Evolutionary conservation across 2,113 vertebrate genomes (phyloP).

Genomic region (Megaleporinus macrocephalus): DNA sequence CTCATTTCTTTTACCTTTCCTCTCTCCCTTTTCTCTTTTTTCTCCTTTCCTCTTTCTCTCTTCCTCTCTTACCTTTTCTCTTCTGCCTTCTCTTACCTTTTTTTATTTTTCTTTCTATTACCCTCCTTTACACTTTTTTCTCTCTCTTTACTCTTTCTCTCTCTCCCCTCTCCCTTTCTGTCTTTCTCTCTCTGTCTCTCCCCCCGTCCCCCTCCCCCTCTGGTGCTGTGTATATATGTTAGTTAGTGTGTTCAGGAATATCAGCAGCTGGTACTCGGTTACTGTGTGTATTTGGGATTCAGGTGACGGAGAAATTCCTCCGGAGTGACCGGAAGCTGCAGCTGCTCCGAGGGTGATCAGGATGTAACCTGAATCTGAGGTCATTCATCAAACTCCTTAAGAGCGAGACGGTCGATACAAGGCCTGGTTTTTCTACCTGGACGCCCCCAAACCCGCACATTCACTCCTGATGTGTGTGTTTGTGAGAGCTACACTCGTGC

Average conservation of each 20-base stretch:
- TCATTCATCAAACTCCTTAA: not conserved
- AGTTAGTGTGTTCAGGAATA: not conserved
- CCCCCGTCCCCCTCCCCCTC: not conserved
- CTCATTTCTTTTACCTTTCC: not conserved
- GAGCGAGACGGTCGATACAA: not conserved
- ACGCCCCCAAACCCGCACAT: not conserved
- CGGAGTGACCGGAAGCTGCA: too few species aligned
- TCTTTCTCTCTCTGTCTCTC: not conserved
- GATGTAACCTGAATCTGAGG: not conserved
- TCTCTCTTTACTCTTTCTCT: too few species aligned
- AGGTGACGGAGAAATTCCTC: not conserved
- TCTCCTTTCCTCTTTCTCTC: constrained; percentile 1
- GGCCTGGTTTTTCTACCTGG: not conserved
- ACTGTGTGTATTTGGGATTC: not conserved
- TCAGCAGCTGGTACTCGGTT: not conserved
- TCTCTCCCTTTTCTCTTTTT: constrained; percentile 48
- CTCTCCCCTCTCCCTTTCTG: too few species aligned
- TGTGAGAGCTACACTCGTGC: not conserved
- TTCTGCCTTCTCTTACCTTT: too few species aligned
- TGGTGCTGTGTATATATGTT: too few species aligned
- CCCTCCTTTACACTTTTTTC: not conserved
- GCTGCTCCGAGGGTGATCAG: not conserved
- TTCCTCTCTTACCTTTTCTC: too few species aligned
- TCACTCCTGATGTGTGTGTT: not conserved
- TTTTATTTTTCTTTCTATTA: not conserved